Percentiles rank a stretch among this genome's conserved stretches.
Conservation (phyloP, 2,797 vertebrate genomes). For the Sebastes oblongus region DNA sequence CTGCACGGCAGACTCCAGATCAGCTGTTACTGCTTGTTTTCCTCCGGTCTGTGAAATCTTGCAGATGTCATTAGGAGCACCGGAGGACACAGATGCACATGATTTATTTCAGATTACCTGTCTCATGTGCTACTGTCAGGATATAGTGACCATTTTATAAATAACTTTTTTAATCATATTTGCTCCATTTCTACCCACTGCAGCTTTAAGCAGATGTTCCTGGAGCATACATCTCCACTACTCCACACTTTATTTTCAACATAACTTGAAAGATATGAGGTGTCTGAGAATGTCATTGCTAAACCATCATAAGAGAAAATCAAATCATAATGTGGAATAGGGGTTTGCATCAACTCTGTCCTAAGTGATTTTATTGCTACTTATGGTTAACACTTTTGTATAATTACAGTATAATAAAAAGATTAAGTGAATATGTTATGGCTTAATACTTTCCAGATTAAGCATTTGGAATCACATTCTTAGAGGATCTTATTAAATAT, state of each 20-base stretch:
- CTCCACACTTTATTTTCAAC: not conserved
- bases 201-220: no score
- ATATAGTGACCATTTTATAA: no score
- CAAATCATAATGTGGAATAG: not conserved
- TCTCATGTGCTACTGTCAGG: no score
- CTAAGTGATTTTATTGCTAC: not conserved
- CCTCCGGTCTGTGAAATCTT: no score
- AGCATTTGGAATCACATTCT: conserved; percentile 50
- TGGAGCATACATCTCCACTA: no score
- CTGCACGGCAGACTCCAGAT: no score
- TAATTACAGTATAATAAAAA: conserved; percentile 14
- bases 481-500: conserved; percentile 51
- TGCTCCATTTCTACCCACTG: no score
- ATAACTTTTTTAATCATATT: no score
- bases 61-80: no score
- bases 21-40: no score
- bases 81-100: no score
- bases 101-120: no score
- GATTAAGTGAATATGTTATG: conserved; percentile 42
- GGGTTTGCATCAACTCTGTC: not conserved
- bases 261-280: not conserved
- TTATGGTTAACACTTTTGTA: not conserved
- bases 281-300: not conserved
- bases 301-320: not conserved
- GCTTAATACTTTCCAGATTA: conserved; percentile 54